phyloP scores from a whole-genome alignment of 1,140 invertebrate species.

The Drosophila navojoa region DNA sequence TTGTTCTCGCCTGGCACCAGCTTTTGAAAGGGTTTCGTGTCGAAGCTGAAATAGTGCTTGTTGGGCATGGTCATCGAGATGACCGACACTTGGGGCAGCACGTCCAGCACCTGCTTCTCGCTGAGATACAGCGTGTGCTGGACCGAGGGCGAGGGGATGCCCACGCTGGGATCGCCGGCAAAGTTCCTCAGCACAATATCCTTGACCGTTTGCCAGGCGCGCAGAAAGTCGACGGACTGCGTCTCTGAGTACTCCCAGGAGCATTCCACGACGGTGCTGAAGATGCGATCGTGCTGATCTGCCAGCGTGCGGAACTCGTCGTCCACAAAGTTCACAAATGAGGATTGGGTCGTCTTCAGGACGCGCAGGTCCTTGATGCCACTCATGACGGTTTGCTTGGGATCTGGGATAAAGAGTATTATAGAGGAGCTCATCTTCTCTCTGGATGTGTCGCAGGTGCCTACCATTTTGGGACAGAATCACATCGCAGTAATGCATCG shows the following conservation, averaged over 20 bases:
- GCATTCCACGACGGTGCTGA: constrained; percentile 89
- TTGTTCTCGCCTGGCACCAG: constrained; percentile 87
- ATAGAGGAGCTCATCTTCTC: background rate
- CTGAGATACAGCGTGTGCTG: constrained; percentile 90
- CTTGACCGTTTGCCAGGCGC: constrained; percentile 87
- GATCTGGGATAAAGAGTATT: constrained; percentile 41
- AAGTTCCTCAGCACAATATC: constrained; percentile 89
- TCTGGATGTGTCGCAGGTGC: constrained; percentile 14
- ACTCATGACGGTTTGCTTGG: constrained; percentile 86
- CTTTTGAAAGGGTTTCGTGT: constrained; percentile 88
- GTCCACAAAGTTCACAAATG: constrained; percentile 90
- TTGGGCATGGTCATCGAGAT: constrained; percentile 92
- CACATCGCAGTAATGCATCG: constrained; percentile 87
- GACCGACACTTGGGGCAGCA: constrained; percentile 87
- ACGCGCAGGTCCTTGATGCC: constrained; percentile 88
- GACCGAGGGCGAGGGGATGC: constrained; percentile 89
- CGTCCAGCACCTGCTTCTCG: constrained; percentile 87
- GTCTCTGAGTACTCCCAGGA: constrained; percentile 89
- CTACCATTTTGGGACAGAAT: constrained; percentile 87
- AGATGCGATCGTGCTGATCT: constrained; percentile 89
- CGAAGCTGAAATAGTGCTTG: constrained; percentile 90
- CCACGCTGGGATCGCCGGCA: constrained; percentile 88
- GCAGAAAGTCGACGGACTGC: constrained; percentile 87
- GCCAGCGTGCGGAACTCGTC: constrained; percentile 90
- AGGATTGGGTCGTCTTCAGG: constrained; percentile 90